Percentiles rank a stretch among this genome's conserved stretches.
These are phyloP conservation scores for Pantala flavescens DNA, from an alignment of 1,140 invertebrate genomes.

Conservation along the genomic window DNA sequence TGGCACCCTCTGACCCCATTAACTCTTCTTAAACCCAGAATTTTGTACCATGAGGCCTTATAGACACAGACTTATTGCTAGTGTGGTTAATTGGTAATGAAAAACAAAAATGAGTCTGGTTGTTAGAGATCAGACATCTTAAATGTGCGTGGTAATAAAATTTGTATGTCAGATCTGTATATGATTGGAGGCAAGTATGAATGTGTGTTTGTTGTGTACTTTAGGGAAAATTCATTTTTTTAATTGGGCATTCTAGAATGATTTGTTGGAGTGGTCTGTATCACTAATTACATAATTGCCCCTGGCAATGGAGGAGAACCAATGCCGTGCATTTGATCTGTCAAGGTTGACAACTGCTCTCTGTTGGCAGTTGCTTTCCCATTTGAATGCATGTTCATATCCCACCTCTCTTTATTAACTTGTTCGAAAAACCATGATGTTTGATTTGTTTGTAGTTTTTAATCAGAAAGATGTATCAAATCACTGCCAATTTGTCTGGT, in stretches of 20 bases:
- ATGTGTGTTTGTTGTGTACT: conserved; percentile 6
- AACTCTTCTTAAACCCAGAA: background rate
- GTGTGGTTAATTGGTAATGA: conserved; percentile 6
- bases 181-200: background rate
- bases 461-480: background rate
- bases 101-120: background rate
- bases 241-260: conserved; percentile 6
- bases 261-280: conserved; percentile 4
- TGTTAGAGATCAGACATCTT: background rate
- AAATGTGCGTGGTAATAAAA: background rate
- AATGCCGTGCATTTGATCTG: background rate
- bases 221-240: background rate
- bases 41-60: conserved; percentile 9
- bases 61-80: conserved; percentile 9
- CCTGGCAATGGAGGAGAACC: conserved; percentile 7
- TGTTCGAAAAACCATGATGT: conserved; percentile 3
- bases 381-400: background rate
- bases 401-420: conserved; percentile 5
- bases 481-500: conserved; percentile 8
- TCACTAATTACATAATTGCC: conserved; percentile 8
- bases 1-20: background rate
- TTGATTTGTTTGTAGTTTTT: conserved; percentile 8
- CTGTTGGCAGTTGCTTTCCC: background rate
- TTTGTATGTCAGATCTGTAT: background rate
- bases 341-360: background rate